Base-by-base conservation (phyloP, 2,113 vertebrate species). In the Chamaetylas fuelleborni region DNA sequence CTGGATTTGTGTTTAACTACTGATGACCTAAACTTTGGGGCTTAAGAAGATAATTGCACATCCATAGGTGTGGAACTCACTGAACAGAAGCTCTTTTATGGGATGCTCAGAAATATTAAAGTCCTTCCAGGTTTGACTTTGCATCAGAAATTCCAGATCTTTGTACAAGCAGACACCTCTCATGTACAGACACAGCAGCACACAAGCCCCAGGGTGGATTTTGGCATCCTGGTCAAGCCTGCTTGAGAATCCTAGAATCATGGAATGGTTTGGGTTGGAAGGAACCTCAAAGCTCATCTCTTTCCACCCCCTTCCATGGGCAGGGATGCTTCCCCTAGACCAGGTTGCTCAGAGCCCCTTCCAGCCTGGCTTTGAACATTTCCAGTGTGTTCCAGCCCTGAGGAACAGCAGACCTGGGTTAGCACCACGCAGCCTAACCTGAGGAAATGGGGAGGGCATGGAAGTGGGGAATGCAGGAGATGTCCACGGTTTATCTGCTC, bases 401-500 rank as follows among this genome's bases (percentile, higher is more conserved):
- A 69, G 78, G 42, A 91, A 20, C 19, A 42, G 60, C 40, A 82
- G 57, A 1, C 33, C 36, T 18, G 1, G 2, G 31, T 7, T 14
- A 88, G 73, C 69, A 51, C 2, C 0, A 26, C 79, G 15, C 2
- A 0, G 76, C 83, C 74, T 20, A 48, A 71, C 65, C 31, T 56
- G 73, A 51, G 89, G 48, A 53, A 51, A 50, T 0, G 29, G 40
- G 64, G 92, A 83, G 36, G 81, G 80, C 78, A 34, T 87, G 92
- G 81, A 65, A 57, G 78, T 31, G 29, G 69, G 42, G 43, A 91
- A 77, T 2, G 69, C 78, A 65, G 48, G 57, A 69, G 81, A 88
- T 34, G 36, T n/a, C 61, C 61, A 57, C 1, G 5, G 17, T 90
- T 96, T 97, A 96, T 88, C 96, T 97, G 50, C 61, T 94, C 76